Percentiles rank a stretch among this genome's conserved stretches.
Conservation (phyloP, 2,888 invertebrate genomes). For the Uloborus plumipes region DNA sequence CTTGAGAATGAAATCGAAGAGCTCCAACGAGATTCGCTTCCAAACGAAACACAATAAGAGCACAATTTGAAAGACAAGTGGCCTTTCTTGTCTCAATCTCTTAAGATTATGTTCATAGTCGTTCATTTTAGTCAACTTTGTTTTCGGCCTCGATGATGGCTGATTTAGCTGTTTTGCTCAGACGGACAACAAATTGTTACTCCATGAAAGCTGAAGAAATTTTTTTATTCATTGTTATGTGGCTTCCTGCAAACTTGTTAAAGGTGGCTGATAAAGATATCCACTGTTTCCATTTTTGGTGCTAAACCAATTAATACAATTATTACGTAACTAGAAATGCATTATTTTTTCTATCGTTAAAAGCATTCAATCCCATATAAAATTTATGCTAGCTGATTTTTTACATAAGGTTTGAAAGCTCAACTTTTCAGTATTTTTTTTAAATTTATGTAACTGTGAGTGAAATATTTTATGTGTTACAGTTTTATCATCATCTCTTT, state of each 20-base stretch:
- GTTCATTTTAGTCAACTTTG: constrained; percentile 51
- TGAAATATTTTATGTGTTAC: too few relatives aligned
- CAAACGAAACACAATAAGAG: constrained; percentile 60
- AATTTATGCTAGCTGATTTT: neutral
- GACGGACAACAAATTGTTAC: constrained; percentile 51
- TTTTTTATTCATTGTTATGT: constrained; percentile 50
- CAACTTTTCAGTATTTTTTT: too few relatives aligned
- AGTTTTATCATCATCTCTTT: too few relatives aligned
- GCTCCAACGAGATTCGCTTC: constrained; percentile 60
- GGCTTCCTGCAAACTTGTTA: constrained; percentile 17
- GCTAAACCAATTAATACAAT: constrained; percentile 60
- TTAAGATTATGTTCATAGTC: constrained; percentile 45
- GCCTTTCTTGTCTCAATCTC: constrained; percentile 56
- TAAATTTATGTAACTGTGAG: too few relatives aligned
- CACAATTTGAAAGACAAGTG: constrained; percentile 58
- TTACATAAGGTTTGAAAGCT: too few relatives aligned
- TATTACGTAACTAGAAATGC: constrained; percentile 31
- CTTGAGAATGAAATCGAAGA: constrained; percentile 65
- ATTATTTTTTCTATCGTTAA: constrained; percentile 26
- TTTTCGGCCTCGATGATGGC: constrained; percentile 26
- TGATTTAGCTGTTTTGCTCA: constrained; percentile 57
- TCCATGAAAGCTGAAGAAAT: constrained; percentile 8
- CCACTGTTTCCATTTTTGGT: constrained; percentile 52
- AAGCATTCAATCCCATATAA: constrained; percentile 38
- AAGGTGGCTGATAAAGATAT: constrained; percentile 21